Evolutionary conservation across 1,140 invertebrate species (phyloP), one percentile per base, ranked within the genome.

Genomic region (Grapholita molesta): DNA sequence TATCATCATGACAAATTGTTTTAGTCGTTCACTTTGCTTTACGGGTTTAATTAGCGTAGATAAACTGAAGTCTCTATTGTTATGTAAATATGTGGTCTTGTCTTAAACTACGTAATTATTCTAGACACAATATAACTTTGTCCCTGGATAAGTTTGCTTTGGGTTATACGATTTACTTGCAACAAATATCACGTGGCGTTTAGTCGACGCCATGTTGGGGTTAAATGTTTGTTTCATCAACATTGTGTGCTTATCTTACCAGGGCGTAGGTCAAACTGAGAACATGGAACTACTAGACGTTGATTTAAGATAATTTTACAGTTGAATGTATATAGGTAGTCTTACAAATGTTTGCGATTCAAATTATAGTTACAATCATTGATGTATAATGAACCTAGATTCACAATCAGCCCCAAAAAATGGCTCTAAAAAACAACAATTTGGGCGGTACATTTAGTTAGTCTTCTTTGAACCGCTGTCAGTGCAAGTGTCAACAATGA

Each of bases 151-250:
- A 21, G 15, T 48, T 18, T 61, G 55, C 21, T 48, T 18, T 61
- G 55, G 12, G 12, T 2, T 30, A 61, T 15, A 18, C 25, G 25
- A 61, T 61, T 61, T 61, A 28, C 55, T 28, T 28, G 55, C 0
- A 7, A 28, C 55, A 61, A 61, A 61, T 61, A 61, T 61, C 55
- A 61, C 42, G 42, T 48, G 42, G 15, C 8, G 18, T 48, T 48
- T 48, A 3, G 2, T 9, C 42, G 42, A 35, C 12, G n/a, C 28
- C 28, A 7, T 5, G 42, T 21, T 48, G 42, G 7, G 21, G 42
- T 18, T 21, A 48, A 21, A 21, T 48, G 42, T 48, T 48, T 48
- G 18, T 9, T 48, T 48, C 42, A 48, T 7, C 42, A 21, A 48
- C 18, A 21, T 21, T 48, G 42, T 48, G 15, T 48, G n/a, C 18